phyloP scores from a whole-genome alignment of 1,140 invertebrate genomes.

The Drosophila subpulchrella region DNA sequence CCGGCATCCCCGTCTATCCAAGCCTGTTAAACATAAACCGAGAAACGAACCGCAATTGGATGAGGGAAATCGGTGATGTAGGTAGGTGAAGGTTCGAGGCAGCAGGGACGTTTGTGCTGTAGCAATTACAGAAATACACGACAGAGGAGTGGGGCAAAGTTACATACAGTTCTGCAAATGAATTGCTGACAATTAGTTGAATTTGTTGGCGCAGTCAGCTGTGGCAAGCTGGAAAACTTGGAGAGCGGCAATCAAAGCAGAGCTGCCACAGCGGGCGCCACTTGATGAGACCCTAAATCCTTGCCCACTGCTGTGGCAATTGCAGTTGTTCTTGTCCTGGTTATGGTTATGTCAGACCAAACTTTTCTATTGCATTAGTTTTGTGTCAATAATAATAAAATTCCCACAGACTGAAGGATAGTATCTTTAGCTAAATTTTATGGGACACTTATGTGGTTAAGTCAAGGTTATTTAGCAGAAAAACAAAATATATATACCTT shows the following conservation, averaged over 20 bases:
- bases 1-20: neutral
- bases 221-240: slow-evolving; percentile 20
- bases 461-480: slow-evolving; percentile 3
- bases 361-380: slow-evolving; percentile 60
- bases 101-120: slow-evolving; percentile 1
- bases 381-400: slow-evolving; percentile 58
- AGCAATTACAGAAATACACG: slow-evolving; percentile 32
- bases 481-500: neutral
- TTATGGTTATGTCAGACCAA: slow-evolving; percentile 35
- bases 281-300: slow-evolving; percentile 39
- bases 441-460: slow-evolving; percentile 2
- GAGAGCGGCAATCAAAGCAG: slow-evolving; percentile 24
- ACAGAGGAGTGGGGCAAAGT: slow-evolving; percentile 26
- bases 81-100: slow-evolving; percentile 7
- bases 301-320: slow-evolving; percentile 14
- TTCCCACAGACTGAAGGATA: neutral
- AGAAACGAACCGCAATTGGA: slow-evolving; percentile 4
- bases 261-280: slow-evolving; percentile 39
- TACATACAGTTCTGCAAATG: slow-evolving; percentile 48
- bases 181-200: slow-evolving; percentile 71
- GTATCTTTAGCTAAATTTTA: neutral
- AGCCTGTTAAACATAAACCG: slow-evolving; percentile 2
- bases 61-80: slow-evolving; percentile 11
- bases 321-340: slow-evolving; percentile 24
- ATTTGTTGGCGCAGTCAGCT: slow-evolving; percentile 57